Percentiles rank a stretch among this genome's conserved stretches.
phyloP scores from a whole-genome alignment of 2,888 invertebrate species.

The Aporophyla nigra region DNA sequence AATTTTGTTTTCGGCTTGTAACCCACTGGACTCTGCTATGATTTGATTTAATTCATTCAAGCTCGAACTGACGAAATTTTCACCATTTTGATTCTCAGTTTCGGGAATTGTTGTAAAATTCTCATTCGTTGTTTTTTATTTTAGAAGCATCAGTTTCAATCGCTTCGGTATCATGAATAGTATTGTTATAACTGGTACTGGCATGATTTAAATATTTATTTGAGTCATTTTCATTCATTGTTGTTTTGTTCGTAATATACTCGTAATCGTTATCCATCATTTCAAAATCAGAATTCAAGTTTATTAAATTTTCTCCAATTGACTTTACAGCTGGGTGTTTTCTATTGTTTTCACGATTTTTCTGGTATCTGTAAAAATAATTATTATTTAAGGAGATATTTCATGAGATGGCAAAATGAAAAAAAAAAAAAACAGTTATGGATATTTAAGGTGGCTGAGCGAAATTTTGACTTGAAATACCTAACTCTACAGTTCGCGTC shows the following conservation, averaged over 20 bases:
- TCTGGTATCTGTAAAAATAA: neutral
- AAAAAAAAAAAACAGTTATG: neutral
- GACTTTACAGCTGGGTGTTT: neutral
- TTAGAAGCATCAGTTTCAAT: neutral
- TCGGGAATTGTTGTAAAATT: constrained; percentile 10
- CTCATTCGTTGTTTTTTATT: neutral
- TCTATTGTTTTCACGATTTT: neutral
- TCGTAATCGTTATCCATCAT: neutral
- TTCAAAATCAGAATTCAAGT: neutral
- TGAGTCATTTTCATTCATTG: neutral
- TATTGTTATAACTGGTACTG: neutral
- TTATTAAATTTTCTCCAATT: neutral
- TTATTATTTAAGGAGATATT: neutral
- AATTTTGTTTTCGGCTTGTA: constrained; percentile 35
- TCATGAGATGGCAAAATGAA: neutral
- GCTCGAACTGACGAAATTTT: constrained; percentile 33
- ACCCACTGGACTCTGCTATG: constrained; percentile 38
- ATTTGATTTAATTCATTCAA: constrained; percentile 40
- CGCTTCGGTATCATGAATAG: constrained; percentile 9
- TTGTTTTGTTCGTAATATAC: neutral
- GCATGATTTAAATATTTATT: neutral
- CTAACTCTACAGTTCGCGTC: neutral
- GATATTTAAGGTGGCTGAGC: neutral
- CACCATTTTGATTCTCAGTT: constrained; percentile 38
- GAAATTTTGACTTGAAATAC: neutral